A percentile compares a stretch with the other conserved stretches of the same genome.
Evolutionary conservation across 1,140 invertebrate species (phyloP).

Genomic region (Sinella curviseta): DNA sequence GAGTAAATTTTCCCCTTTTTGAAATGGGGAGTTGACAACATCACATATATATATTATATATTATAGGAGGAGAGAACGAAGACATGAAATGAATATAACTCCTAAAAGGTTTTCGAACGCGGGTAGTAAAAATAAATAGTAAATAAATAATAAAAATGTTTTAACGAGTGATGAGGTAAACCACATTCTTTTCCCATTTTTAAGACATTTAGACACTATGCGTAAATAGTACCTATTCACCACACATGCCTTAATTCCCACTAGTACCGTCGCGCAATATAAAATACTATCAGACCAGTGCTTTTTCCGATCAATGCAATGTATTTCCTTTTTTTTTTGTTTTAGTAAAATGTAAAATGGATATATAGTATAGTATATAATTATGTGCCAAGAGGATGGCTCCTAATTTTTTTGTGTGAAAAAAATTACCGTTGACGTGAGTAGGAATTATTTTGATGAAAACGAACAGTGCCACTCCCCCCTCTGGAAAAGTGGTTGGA

Average conservation of each 20-base stretch:
- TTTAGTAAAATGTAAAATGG: neutral
- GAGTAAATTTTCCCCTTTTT: too few relatives aligned
- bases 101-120: too few relatives aligned
- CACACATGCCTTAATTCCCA: neutral
- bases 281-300: constrained; percentile 7
- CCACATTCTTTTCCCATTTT: neutral
- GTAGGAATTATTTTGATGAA: constrained; percentile 47
- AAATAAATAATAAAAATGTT: too few relatives aligned
- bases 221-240: neutral
- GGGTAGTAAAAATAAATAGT: too few relatives aligned
- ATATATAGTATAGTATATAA: neutral
- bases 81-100: too few relatives aligned
- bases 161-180: too few relatives aligned
- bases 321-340: neutral
- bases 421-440: constrained; percentile 46
- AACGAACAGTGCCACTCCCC: constrained; percentile 34
- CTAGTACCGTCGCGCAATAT: constrained; percentile 19
- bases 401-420: too few relatives aligned
- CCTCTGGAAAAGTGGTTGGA: constrained; percentile 46
- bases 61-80: too few relatives aligned
- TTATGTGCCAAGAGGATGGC: too few relatives aligned
- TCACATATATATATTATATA: too few relatives aligned
- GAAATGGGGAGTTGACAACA: too few relatives aligned
- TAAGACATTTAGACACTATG: neutral
- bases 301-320: neutral